Base-by-base conservation (phyloP, 2,797 vertebrate genomes). In the Clarias fuscus region DNA sequence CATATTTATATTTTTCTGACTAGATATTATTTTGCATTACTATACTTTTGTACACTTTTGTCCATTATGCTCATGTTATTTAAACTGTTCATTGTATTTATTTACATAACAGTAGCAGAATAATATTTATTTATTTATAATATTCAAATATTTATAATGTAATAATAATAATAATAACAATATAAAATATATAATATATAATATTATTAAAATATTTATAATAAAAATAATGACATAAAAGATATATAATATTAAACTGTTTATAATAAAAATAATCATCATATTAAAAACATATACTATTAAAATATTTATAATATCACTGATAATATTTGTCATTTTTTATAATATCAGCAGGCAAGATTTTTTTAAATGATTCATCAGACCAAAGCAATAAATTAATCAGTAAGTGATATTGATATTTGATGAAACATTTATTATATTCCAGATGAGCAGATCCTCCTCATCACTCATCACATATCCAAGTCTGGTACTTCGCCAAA, bases 341-440 rank as follows among this genome's bases (percentile, higher is more conserved):
- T 37, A 37, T 37, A 37, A 37, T 37, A 37, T 37, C 4, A 37
- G 37, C 3, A 4, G 3, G 37, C 4, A 37, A 37, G 37, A 37
- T 37, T 37, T 37, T 37, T 37, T 4, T 4, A 4, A 37, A 37
- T 37, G 37, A 37, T 37, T 4, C 37, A 37, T 37, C 37, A 37
- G 37, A 37, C 37, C 3, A 4, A 4, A 37, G 37, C 37, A 48
- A 48, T 48, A 48, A 27, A 22, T 58, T 27, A 7, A 27, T 0
- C 1, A 10, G 1, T 18, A 30, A 58, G 27, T 58, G 27, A 30
- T 58, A 33, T 5, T 58, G n/a, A 77, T 77, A 58, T 5, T 22
- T 79, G 20, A 7, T 79, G 77, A 61, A 62, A 59, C 77, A 40
- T 40, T 24, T 79, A 62, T 37, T 61, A 37, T 37, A 61, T 79